Conservation (phyloP, 2,888 invertebrate species). For the Meghimatium bilineatum region DNA sequence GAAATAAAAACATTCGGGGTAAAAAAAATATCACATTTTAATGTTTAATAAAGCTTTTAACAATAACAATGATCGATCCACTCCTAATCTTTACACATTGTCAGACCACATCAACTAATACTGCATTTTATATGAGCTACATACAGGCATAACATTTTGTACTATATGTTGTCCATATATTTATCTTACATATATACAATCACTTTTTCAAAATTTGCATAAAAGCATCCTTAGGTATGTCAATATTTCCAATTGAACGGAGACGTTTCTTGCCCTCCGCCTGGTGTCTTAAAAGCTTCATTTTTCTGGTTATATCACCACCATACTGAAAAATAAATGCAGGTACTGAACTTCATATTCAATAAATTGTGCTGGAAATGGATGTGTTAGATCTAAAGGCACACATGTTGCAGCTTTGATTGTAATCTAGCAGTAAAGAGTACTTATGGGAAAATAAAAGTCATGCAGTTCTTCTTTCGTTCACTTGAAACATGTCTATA, state of each 20-base stretch:
- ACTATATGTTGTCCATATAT: background rate
- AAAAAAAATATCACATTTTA: too few species aligned
- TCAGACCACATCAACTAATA: background rate
- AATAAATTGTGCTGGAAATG: background rate
- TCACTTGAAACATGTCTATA: too few species aligned
- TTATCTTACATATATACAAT: background rate
- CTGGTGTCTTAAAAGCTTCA: slow-evolving; percentile 92
- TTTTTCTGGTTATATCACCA: slow-evolving; percentile 91
- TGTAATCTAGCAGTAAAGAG: too few species aligned
- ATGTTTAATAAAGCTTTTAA: too few species aligned
- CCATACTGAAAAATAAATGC: slow-evolving; percentile 81
- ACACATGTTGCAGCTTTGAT: too few species aligned
- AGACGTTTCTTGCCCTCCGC: slow-evolving; percentile 95
- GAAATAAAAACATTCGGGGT: too few species aligned
- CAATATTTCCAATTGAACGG: slow-evolving; percentile 92
- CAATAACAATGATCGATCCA: too few species aligned
- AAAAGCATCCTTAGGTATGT: slow-evolving; percentile 94
- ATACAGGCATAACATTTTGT: background rate
- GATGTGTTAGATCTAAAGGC: too few species aligned
- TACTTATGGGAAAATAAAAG: too few species aligned
- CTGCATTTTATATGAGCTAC: background rate
- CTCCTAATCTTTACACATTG: too few species aligned
- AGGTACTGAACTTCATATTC: too few species aligned
- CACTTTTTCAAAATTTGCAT: slow-evolving; percentile 87
- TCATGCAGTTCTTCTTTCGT: too few species aligned